A percentile compares a stretch with the other conserved stretches of the same genome.
phyloP scores from a whole-genome alignment of 2,888 invertebrate genomes.

The Eilema griseolum region DNA sequence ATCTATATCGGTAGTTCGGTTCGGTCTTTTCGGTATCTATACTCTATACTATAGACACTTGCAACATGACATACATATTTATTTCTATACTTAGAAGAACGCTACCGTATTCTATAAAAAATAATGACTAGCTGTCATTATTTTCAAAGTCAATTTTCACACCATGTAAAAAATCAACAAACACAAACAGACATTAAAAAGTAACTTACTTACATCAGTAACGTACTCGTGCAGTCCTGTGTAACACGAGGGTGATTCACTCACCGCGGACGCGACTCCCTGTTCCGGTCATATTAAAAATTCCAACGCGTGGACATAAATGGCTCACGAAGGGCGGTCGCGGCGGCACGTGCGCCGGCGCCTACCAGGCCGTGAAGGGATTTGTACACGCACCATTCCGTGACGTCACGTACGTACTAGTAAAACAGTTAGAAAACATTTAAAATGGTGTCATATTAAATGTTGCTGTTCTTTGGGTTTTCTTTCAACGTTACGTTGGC shows the following conservation, averaged over 20 bases:
- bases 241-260: conserved; percentile 42
- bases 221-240: conserved; percentile 27
- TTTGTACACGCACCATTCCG: conserved; percentile 41
- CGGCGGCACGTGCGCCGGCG: conserved; percentile 50
- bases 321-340: conserved; percentile 42
- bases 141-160: not conserved
- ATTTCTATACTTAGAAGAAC: no score
- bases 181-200: not conserved
- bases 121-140: not conserved
- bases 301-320: conserved; percentile 58
- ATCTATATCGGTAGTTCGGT: no score
- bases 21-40: no score
- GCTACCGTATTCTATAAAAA: not conserved
- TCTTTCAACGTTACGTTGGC: not conserved
- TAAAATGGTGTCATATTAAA: not conserved
- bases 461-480: not conserved
- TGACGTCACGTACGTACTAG: conserved; percentile 51
- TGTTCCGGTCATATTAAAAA: conserved; percentile 60
- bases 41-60: no score
- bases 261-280: conserved; percentile 30
- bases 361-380: conserved; percentile 39
- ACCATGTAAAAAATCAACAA: not conserved
- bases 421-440: conserved; percentile 8
- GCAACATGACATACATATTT: not conserved
- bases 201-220: conserved; percentile 7